A percentile compares a stretch with the other conserved stretches of the same genome.
Evolutionary conservation across 2,113 vertebrate species (phyloP).

Genomic region (Amia ocellicauda): DNA sequence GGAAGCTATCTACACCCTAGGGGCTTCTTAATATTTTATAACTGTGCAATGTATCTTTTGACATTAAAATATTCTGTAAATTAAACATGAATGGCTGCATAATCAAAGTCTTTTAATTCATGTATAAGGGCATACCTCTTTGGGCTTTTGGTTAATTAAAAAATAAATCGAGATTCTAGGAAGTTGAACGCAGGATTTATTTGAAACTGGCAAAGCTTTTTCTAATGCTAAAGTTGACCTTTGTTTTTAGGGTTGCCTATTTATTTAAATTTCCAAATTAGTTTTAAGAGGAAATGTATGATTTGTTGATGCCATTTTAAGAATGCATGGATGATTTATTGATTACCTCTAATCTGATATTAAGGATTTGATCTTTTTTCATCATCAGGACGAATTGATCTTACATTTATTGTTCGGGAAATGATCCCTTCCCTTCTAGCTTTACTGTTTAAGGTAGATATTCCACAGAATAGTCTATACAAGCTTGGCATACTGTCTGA

Average conservation of each 20-base stretch:
- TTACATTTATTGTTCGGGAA: no score
- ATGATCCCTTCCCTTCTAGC: no score
- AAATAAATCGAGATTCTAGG: constrained; percentile 35
- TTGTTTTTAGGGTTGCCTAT: neutral
- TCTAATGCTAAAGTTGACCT: constrained; percentile 21
- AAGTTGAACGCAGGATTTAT: constrained; percentile 29
- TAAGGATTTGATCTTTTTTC: no score
- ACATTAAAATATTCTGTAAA: constrained; percentile 57
- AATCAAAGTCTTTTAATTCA: constrained; percentile 55
- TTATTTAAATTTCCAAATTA: constrained; percentile 12
- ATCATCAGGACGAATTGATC: no score
- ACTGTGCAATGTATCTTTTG: constrained; percentile 58
- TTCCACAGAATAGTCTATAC: no score
- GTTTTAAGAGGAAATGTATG: constrained; percentile 16
- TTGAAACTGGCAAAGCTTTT: constrained; percentile 11
- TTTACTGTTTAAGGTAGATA: no score
- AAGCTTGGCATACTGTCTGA: no score
- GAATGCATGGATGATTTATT: no score
- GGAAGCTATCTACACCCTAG: constrained; percentile 42
- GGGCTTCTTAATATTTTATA: constrained; percentile 60
- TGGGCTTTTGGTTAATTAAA: constrained; percentile 44
- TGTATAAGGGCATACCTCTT: constrained; percentile 35
- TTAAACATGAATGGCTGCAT: constrained; percentile 61
- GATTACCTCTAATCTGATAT: no score
- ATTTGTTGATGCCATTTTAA: constrained; percentile 12